Evolutionary conservation across 2,888 invertebrate genomes (phyloP), one percentile per base, ranked within the genome.

Genomic region (Rotaria macrura): DNA sequence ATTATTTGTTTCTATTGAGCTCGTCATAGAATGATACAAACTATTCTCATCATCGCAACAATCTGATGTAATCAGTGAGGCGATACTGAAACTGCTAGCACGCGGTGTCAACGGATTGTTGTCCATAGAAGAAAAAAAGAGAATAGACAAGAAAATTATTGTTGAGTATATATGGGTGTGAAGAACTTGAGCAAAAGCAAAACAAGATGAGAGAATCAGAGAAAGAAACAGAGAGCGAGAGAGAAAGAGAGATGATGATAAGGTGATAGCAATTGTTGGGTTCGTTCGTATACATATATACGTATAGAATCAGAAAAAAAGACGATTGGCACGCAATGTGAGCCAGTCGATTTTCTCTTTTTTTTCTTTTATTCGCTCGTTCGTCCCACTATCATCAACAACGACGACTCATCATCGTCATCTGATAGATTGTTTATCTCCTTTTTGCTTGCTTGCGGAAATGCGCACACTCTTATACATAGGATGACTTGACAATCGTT

Each of bases 401-500:
- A 34, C 34, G 34, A 65, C 65, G 65, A 65, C 65, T 65, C 65
- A 65, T 65, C 65, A 65, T 65, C 65, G 65, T 65, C 65, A 65
- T 65, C 65, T 79, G 40, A 43, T 43, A 40, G 43, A 43, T 79
- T 79, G 40, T 79, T 79, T 79, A 43, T 79, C 79, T 79, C 43
- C 79, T 79, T 25, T 43, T 79, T 79, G 79, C 7, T 79, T 38
- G 79, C 40, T 43, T 40, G 7, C 10, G 79, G 40, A 43, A 43
- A 79, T 79, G 12, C 43, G 25, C 79, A 43, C 43, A 40, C 79
- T 43, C 25, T 43, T 43, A 25, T 43, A 25, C 43, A 79, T 40
- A 40, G n/a, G 23, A 79, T 79, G 43, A 43, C 79, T 79, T 79
- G 79, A 79, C 79, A 79, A 79, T 79, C 79, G 79, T 43, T 79